Evolutionary conservation across 2,888 invertebrate genomes (phyloP), one percentile per base, ranked within the genome.

Genomic region (Tenodera sinensis): DNA sequence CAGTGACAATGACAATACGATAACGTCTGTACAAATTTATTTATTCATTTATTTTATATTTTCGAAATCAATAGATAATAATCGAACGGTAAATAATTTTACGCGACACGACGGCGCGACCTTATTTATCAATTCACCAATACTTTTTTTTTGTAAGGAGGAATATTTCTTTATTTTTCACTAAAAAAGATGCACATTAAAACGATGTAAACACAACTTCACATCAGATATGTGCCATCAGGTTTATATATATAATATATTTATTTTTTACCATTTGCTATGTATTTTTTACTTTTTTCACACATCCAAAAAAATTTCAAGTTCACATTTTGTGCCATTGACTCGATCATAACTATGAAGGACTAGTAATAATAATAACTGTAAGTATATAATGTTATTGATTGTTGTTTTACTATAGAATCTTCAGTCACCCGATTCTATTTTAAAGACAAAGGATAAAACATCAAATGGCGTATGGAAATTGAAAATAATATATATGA

Each of bases 211-310:
- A 84, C 88, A 83, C 89, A 84, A 47, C 85, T 89, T 89, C 89
- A 89, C 89, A 83, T 89, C 89, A 89, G 89, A 89, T 89, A 89
- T 89, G 89, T 87, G 89, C 89, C 87, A 34, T 47, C 47, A 89
- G 83, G 28, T 71, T 86, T 86, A 28, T 71, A 71, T 47, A 47
- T 71, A 71, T 71, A 71, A 71, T 71, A 20, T 71, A 71, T 71
- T 71, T 20, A 71, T 71, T 71, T 71, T 71, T 71, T 71, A 71
- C 54, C 54, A 71, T 71, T 71, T 71, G 54, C 54, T 71, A 71
- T 71, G 15, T 20, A 20, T 71, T 71, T 86, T 85, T 54, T n/a
- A 54, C 54, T 8, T 28, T 54, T 84, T 88, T 83, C 84, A 85
- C 86, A 86, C 89, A 86, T 54, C 85, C 84, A 89, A 89, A 87